phyloP scores from a whole-genome alignment of 2,113 vertebrate genomes.

The Oenanthe melanoleuca region DNA sequence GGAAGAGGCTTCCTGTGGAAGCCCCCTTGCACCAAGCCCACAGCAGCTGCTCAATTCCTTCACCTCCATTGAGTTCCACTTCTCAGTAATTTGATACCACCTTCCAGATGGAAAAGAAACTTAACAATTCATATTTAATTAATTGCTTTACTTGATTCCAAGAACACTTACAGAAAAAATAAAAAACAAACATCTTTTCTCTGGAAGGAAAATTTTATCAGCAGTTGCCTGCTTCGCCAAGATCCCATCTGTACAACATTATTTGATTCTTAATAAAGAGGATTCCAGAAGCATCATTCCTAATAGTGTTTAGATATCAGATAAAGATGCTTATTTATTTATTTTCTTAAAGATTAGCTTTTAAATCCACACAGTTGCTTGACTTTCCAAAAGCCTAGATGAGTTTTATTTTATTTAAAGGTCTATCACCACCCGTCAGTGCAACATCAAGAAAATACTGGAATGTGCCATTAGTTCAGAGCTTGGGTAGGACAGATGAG shows the following conservation, averaged over 20 bases:
- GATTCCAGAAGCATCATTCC: neutral
- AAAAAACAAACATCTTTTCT: neutral
- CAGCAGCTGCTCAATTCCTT: neutral
- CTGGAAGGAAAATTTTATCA: neutral
- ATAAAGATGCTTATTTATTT: neutral
- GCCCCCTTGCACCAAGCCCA: neutral
- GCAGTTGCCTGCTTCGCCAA: neutral
- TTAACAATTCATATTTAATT: neutral
- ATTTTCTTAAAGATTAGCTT: slow-evolving; percentile 35
- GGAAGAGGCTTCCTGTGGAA: neutral
- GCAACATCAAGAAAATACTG: neutral
- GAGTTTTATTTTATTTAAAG: slow-evolving; percentile 30
- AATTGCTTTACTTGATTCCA: neutral
- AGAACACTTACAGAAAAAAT: neutral
- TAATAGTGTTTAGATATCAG: neutral
- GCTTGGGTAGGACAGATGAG: slow-evolving; percentile 13
- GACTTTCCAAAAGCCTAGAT: neutral
- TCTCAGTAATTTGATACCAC: neutral
- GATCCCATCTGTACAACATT: neutral
- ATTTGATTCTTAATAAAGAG: neutral
- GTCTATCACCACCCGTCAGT: slow-evolving; percentile 23
- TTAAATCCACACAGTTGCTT: neutral
- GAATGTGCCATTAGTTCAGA: slow-evolving; percentile 3
- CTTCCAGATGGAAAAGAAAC: neutral
- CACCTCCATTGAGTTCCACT: neutral